These are phyloP conservation scores for Anoura caudifer DNA, from an alignment of 2,113 vertebrate genomes.

Conservation along the genomic window DNA sequence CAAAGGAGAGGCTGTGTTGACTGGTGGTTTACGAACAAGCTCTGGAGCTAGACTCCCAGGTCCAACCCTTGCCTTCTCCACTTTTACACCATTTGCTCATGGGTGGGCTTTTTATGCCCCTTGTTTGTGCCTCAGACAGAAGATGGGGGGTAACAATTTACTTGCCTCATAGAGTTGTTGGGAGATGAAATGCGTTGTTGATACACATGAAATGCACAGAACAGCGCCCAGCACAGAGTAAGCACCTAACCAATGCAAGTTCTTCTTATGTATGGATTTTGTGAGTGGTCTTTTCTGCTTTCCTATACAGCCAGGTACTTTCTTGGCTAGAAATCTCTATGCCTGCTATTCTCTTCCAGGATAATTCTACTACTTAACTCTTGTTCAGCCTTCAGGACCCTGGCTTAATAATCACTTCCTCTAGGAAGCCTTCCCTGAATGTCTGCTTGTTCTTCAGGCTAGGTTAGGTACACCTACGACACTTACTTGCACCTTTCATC, in stretches of 20 bases:
- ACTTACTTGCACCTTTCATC: not conserved
- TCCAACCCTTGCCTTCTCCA: not conserved
- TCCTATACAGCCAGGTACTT: not conserved
- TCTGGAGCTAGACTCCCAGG: not conserved
- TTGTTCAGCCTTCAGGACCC: not conserved
- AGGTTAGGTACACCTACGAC: not conserved
- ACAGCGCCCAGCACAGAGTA: not conserved
- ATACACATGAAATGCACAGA: not conserved
- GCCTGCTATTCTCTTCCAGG: not conserved
- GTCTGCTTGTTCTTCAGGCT: not conserved
- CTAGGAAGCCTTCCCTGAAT: not conserved
- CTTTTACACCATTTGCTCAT: not conserved
- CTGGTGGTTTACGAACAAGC: not conserved
- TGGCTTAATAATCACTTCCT: not conserved
- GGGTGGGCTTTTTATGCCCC: not conserved
- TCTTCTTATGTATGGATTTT: not conserved
- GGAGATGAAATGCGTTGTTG: not conserved
- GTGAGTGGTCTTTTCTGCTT: not conserved
- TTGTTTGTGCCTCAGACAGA: not conserved
- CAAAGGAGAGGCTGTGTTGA: not conserved
- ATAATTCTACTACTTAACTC: not conserved
- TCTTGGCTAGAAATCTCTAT: not conserved
- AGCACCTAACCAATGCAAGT: not conserved
- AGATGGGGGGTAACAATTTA: not conserved
- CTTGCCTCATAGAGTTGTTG: not conserved